These are phyloP conservation scores for Aphodius sticticus DNA, from an alignment of 2,888 invertebrate genomes.

Conservation along the genomic window DNA sequence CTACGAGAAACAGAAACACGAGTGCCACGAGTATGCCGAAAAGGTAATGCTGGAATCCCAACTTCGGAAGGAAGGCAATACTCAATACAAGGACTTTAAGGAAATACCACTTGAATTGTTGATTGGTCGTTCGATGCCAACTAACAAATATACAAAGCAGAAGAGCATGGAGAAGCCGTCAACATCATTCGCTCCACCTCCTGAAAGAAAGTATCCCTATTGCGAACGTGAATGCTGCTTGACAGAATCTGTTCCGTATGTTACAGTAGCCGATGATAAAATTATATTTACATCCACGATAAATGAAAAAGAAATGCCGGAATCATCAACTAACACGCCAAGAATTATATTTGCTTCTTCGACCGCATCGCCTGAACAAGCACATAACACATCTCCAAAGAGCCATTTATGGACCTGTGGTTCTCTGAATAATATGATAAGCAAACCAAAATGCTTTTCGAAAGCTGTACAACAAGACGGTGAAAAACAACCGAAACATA, in stretches of 20 bases:
- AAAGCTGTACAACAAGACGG: neutral
- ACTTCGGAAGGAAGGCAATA: slow-evolving; percentile 40
- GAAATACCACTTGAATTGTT: slow-evolving; percentile 46
- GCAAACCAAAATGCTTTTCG: neutral
- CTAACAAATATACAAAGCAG: neutral
- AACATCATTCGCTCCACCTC: neutral
- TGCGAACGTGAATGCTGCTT: slow-evolving; percentile 6
- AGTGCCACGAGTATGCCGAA: slow-evolving; percentile 43
- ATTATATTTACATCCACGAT: slow-evolving; percentile 18
- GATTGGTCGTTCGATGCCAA: slow-evolving; percentile 37
- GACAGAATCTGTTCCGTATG: neutral
- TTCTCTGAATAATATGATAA: neutral
- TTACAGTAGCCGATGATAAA: slow-evolving; percentile 18
- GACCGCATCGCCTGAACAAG: neutral
- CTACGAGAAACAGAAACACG: slow-evolving; percentile 37
- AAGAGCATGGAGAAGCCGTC: neutral
- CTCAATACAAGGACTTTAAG: slow-evolving; percentile 44
- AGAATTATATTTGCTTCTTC: neutral
- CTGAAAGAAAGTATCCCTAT: neutral
- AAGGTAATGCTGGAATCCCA: slow-evolving; percentile 44
- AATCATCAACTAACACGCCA: neutral
- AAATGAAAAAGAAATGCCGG: neutral
- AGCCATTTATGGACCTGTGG: neutral
- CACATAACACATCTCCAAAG: neutral
- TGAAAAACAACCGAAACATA: neutral